phyloP scores from a whole-genome alignment of 2,888 invertebrate genomes.

The Mycogona germanica region DNA sequence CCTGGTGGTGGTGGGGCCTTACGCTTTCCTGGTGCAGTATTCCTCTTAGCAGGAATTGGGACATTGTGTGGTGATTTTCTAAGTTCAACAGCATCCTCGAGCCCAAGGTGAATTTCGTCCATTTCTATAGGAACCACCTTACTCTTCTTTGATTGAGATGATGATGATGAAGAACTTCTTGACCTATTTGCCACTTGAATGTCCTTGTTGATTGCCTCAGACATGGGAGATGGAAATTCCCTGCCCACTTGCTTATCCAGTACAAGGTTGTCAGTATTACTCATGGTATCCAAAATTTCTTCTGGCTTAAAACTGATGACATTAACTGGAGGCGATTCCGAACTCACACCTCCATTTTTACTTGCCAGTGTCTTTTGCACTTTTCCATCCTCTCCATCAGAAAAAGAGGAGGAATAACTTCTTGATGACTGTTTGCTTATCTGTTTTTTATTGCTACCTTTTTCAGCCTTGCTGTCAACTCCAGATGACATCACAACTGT shows the following conservation, averaged over 20 bases:
- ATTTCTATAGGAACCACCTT: neutral
- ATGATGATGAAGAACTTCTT: neutral
- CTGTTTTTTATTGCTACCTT: neutral
- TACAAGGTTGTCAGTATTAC: neutral
- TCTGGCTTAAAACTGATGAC: conserved; percentile 7
- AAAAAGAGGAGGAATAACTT: neutral
- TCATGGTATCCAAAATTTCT: neutral
- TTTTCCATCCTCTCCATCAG: neutral
- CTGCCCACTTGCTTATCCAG: too few relatives aligned
- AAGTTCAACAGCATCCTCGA: too few relatives aligned
- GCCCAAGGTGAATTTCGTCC: neutral
- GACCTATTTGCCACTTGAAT: neutral
- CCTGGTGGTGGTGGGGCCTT: conserved; percentile 20
- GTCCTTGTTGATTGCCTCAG: conserved; percentile 5
- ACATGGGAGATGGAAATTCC: too few relatives aligned
- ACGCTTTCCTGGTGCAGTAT: conserved; percentile 16
- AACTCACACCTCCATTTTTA: too few relatives aligned
- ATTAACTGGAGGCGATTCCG: neutral
- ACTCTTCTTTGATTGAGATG: conserved; percentile 3
- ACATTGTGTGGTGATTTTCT: neutral
- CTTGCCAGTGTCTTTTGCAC: too few relatives aligned
- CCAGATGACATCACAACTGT: neutral
- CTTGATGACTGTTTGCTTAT: neutral
- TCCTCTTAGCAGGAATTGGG: conserved; percentile 8
- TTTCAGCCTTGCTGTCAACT: neutral